These are phyloP conservation scores for Tinea trinotella DNA, from an alignment of 2,888 invertebrate genomes.

Conservation along the genomic window DNA sequence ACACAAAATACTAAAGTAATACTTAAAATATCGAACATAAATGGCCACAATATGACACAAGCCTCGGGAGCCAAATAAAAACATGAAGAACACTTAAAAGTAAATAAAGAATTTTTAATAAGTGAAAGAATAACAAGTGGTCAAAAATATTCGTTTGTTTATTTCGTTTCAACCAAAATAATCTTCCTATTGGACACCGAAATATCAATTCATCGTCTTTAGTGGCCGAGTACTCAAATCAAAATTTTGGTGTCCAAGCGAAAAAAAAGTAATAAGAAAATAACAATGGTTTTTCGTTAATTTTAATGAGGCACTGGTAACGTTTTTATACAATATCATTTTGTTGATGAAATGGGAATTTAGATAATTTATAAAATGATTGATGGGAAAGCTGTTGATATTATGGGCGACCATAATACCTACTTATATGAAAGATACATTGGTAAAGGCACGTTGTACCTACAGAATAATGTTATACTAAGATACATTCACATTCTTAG, in stretches of 20 bases:
- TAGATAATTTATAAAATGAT: not conserved
- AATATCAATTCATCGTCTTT: too few relatives aligned
- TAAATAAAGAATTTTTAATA: conserved; percentile 20
- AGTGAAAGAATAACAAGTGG: conserved; percentile 66
- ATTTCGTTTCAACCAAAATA: conserved; percentile 8
- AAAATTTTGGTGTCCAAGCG: too few relatives aligned
- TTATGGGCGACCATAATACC: too few relatives aligned
- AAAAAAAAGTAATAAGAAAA: not conserved
- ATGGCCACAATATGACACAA: conserved; percentile 60
- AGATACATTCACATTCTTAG: conserved; percentile 3
- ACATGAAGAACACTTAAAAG: conserved; percentile 37
- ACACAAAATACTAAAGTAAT: conserved; percentile 49
- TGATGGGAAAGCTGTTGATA: too few relatives aligned
- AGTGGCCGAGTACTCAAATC: too few relatives aligned
- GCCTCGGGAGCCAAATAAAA: conserved; percentile 34
- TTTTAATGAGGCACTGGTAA: conserved; percentile 5
- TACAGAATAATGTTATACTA: not conserved
- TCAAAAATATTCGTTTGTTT: conserved; percentile 29
- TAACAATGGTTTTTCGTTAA: not conserved
- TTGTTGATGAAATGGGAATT: not conserved
- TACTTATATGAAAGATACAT: too few relatives aligned
- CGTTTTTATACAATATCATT: not conserved
- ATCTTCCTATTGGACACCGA: too few relatives aligned
- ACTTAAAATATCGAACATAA: conserved; percentile 50
- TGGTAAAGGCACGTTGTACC: too few relatives aligned